Percentiles rank a stretch among this genome's conserved stretches.
phyloP scores from a whole-genome alignment of 2,113 vertebrate species.

The Smithornis capensis region DNA sequence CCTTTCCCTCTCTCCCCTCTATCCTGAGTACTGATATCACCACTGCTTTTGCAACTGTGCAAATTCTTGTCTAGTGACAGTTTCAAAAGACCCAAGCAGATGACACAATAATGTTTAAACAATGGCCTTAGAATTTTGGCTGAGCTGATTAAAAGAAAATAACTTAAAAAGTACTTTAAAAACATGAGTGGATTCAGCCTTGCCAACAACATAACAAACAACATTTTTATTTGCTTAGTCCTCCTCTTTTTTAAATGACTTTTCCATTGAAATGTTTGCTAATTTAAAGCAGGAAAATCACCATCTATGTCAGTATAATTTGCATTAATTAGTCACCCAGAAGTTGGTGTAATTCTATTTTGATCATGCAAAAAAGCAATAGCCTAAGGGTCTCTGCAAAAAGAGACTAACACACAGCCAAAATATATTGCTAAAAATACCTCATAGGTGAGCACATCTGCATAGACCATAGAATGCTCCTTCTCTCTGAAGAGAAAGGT shows the following conservation, averaged over 20 bases:
- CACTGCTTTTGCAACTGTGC: not conserved
- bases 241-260: not conserved
- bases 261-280: not conserved
- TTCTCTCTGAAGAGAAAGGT: not conserved
- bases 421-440: not conserved
- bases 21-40: not conserved
- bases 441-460: not conserved
- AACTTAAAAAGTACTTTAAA: not conserved
- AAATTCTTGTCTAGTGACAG: not conserved
- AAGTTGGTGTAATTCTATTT: slow-evolving; percentile 22
- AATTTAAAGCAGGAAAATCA: slow-evolving; percentile 27
- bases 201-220: not conserved
- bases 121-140: not conserved
- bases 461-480: not conserved
- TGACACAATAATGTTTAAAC: not conserved
- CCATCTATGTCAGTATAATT: slow-evolving; percentile 4
- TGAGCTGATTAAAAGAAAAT: not conserved
- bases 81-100: not conserved
- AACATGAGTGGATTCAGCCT: not conserved
- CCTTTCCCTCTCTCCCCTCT: not conserved
- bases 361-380: not conserved
- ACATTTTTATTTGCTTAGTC: slow-evolving; percentile 1
- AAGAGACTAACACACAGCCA: not conserved
- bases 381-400: slow-evolving; percentile 3
- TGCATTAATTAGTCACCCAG: slow-evolving; percentile 43